Evolutionary conservation across 30 jellyfish, hydroid and myxozoan genomes (phyloP).

Genomic region (Morbakka virulenta): DNA sequence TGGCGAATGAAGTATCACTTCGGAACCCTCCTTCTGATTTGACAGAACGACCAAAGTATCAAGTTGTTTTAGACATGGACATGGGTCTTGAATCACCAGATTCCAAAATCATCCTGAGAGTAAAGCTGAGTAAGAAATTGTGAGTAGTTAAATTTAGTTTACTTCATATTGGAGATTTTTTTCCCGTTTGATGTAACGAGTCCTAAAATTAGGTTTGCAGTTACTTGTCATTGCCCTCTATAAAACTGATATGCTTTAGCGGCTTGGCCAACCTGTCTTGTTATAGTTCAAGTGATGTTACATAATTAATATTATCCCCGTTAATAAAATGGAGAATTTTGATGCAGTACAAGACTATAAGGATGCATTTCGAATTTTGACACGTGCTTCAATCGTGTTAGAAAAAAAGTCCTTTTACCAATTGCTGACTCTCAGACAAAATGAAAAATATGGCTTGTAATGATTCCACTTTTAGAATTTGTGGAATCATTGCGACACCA

Average conservation of each 20-base stretch:
- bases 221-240: no score
- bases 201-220: neutral
- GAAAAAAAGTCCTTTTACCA: no score
- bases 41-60: constrained; percentile 80
- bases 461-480: no score
- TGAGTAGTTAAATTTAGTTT: neutral
- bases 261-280: neutral
- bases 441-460: no score
- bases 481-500: no score
- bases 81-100: constrained; percentile 98
- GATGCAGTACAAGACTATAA: no score
- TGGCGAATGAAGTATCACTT: constrained; percentile 91
- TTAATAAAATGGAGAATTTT: no score
- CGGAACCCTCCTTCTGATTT: constrained; percentile 89
- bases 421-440: no score
- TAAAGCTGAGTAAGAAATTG: constrained; percentile 57
- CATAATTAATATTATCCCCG: no score
- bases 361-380: no score
- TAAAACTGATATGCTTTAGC: no score
- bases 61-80: constrained; percentile 89
- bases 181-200: neutral
- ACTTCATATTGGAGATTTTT: neutral
- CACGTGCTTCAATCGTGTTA: no score
- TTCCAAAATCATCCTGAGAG: constrained; percentile 61
- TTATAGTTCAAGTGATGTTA: neutral